Percentiles rank a stretch among this genome's conserved stretches.
phyloP scores from a whole-genome alignment of 2,797 vertebrate species.

The Fundulus diaphanus region DNA sequence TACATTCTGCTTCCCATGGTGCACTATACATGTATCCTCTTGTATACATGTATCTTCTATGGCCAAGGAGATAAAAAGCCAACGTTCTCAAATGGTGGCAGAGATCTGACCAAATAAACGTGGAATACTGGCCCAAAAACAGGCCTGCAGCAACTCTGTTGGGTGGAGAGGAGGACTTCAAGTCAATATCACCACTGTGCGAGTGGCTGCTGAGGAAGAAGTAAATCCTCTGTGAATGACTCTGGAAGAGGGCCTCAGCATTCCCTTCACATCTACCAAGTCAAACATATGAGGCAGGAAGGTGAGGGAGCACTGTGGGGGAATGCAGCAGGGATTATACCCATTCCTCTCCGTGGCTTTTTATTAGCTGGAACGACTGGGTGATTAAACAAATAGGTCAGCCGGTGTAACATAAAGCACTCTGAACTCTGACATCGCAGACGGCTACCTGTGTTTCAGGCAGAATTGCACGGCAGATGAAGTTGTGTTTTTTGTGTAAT shows the following conservation, averaged over 20 bases:
- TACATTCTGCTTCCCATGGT: conserved; percentile 18
- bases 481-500: not conserved
- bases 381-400: conserved; percentile 25
- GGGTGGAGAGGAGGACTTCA: conserved; percentile 16
- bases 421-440: not conserved
- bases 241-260: conserved; percentile 24
- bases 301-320: conserved; percentile 8
- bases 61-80: not conserved
- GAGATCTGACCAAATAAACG: not conserved
- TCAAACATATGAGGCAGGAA: conserved; percentile 32
- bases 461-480: not conserved
- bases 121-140: not conserved
- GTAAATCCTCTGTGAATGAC: conserved; percentile 35
- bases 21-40: conserved; percentile 12
- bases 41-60: conserved; percentile 11
- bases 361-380: conserved; percentile 4
- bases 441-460: not conserved
- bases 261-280: conserved; percentile 37
- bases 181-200: not conserved
- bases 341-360: conserved; percentile 20
- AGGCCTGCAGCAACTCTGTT: not conserved
- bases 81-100: not conserved
- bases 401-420: not conserved
- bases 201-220: conserved; percentile 29
- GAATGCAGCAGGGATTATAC: conserved; percentile 25